phyloP scores from a whole-genome alignment of 2,888 invertebrate species.

The Crepidodera aurea region DNA sequence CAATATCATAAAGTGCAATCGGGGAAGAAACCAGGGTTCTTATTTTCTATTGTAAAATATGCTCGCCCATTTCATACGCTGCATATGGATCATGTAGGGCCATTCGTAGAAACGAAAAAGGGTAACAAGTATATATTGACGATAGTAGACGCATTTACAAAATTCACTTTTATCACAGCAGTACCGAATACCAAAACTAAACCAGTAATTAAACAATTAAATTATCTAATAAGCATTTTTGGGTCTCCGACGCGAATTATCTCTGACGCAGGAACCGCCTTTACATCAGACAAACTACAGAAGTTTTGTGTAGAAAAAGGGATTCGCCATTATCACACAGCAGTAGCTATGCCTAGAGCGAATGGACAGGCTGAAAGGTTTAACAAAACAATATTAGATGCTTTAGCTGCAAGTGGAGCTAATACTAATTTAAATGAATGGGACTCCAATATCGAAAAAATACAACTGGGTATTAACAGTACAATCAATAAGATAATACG shows the following conservation, averaged over 20 bases:
- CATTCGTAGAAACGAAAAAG: too few species aligned
- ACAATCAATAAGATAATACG: background rate
- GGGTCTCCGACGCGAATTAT: too few species aligned
- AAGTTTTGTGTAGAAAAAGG: constrained; percentile 21
- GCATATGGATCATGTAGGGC: background rate
- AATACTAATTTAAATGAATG: too few species aligned
- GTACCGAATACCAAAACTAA: constrained; percentile 24
- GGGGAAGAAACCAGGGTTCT: too few species aligned
- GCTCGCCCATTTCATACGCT: background rate
- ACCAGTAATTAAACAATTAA: constrained; percentile 23
- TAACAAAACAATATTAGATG: too few species aligned
- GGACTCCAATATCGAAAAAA: too few species aligned
- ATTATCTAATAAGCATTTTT: constrained; percentile 21
- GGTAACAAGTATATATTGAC: too few species aligned
- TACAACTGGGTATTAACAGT: too few species aligned
- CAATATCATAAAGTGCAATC: background rate
- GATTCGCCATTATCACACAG: constrained; percentile 25
- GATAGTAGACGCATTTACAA: too few species aligned
- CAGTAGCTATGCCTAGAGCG: constrained; percentile 25
- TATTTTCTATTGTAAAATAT: background rate
- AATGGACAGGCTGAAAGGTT: constrained; percentile 32
- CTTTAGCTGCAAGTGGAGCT: too few species aligned
- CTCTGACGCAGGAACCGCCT: too few species aligned
- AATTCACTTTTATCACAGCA: too few species aligned
- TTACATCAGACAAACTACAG: constrained; percentile 26